Percentiles rank a stretch among this genome's conserved stretches.
These are phyloP conservation scores for Phalacrocorax brasilianus DNA, from an alignment of 2,113 vertebrate species.

Conservation along the genomic window DNA sequence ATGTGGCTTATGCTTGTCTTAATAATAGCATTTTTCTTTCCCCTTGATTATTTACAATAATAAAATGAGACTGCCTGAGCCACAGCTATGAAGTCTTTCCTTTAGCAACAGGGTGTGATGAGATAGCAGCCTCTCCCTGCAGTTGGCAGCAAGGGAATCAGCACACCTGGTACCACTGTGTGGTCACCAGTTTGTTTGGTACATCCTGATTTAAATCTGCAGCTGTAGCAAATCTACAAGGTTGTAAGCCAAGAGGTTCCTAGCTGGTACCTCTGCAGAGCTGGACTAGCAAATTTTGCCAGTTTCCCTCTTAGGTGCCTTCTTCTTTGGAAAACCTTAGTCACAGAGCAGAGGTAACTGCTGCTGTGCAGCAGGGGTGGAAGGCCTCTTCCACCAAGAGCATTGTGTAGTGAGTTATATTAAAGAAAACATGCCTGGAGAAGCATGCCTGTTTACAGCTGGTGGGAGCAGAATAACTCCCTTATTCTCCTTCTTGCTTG, in stretches of 20 bases:
- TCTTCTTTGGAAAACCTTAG: background rate
- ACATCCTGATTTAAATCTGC: background rate
- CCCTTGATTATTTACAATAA: background rate
- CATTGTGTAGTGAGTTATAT: background rate
- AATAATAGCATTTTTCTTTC: background rate
- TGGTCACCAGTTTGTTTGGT: background rate
- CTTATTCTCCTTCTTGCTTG: background rate
- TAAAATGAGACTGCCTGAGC: background rate
- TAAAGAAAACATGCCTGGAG: background rate
- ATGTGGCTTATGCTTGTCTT: background rate
- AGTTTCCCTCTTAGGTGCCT: rapidly evolving
- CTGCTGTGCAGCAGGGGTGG: background rate
- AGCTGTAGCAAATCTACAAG: background rate
- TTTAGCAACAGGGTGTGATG: background rate
- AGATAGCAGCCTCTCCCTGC: background rate
- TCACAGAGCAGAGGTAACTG: background rate
- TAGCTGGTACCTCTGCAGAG: background rate
- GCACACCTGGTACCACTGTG: background rate
- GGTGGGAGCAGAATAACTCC: background rate
- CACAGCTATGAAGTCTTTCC: background rate
- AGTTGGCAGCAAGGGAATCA: background rate
- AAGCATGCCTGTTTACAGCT: background rate
- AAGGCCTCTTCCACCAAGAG: background rate
- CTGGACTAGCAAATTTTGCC: background rate
- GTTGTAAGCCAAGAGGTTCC: background rate